Base-by-base conservation (phyloP, 2,888 invertebrate species). In the Drosophila cognata region DNA sequence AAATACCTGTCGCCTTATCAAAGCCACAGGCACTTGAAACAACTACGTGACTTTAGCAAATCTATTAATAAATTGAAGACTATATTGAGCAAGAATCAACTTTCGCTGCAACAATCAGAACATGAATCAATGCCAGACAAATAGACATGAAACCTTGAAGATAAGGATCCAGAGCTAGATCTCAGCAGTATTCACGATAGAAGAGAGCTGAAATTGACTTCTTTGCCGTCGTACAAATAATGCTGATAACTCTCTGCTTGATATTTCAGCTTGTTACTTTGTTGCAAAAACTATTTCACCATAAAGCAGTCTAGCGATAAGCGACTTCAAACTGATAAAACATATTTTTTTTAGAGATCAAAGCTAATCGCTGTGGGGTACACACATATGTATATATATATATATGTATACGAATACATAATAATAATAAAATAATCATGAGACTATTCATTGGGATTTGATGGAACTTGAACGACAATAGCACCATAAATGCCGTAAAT, bases 251-350 rank as follows among this genome's bases (percentile, higher is more conserved):
- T 25, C 16, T 25, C 25, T 36, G 35, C 18, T 35, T 18, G 25
- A 21, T 35, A 35, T 21, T 28, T 2, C 3, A 8, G 16, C 8
- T 11, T 41, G n/a, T n/a, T 36, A 7, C 18, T 53, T 43, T 43
- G 13, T 4, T 16, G n/a, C 25, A 16, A 53, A 59, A 53, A 33
- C 28, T 59, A 70, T 70, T 68, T 70, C 69, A 55, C 68, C 58
- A 70, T 10, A 55, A 29, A 35, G 11, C 46, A 21, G 58, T 55
- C 53, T 36, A 6, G 56, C 38, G 56, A 56, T 38, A 56, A 56
- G 56, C 38, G 56, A 33, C 21, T n/a, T 16, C 1, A 28, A 56
- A 38, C 38, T 56, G 56, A 38, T 56, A 56, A 56, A 56, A 56
- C 29, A 38, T 29, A 56, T 29, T 38, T 56, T 8, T 31, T 38